Evolutionary conservation across 2,888 invertebrate species (phyloP), one percentile per base, ranked within the genome.

Genomic region (Sympetrum striolatum): DNA sequence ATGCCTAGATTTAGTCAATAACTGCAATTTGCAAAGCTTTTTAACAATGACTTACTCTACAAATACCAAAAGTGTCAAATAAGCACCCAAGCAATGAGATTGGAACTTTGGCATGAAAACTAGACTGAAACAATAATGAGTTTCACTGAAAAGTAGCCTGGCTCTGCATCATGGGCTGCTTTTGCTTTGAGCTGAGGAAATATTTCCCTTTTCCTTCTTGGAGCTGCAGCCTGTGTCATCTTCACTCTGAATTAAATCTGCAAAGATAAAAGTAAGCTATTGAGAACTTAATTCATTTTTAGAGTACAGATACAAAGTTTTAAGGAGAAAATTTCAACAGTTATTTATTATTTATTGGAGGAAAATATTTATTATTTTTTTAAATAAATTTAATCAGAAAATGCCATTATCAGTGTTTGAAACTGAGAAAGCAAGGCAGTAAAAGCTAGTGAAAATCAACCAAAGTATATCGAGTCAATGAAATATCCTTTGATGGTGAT

Each of bases 61-160:
- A 35, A 60, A 86, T 35, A 60, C 86, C 37, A 86, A 60, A 60
- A 37, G 86, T 60, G 35, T 14, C 86, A 86, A 39, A 86, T 12
- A 60, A 64, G 60, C 86, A 86, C 86, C 86, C 60, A 60, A 58
- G 60, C 60, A 86, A 60, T 37, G 37, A 60, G 37, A 60, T 37
- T 86, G 39, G 86, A 86, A 86, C 86, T 86, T 86, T 86, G 86
- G 86, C 86, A 60, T 86, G 86, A 37, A 86, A 86, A 86, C 86
- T 86, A 86, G 86, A 60, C 35, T 86, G 58, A 60, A 37, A 37
- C 60, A 37, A 58, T 37, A 35, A 86, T 86, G 37, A 86, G 37
- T 60, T 58, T 86, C 37, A 35, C 15, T 86, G 60, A 58, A 73
- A 73, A 73, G 10, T 73, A 60, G 86, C 86, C 37, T 60, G 60